Base-by-base conservation (phyloP, 2,888 invertebrate genomes). In the Cheilosia impressa region DNA sequence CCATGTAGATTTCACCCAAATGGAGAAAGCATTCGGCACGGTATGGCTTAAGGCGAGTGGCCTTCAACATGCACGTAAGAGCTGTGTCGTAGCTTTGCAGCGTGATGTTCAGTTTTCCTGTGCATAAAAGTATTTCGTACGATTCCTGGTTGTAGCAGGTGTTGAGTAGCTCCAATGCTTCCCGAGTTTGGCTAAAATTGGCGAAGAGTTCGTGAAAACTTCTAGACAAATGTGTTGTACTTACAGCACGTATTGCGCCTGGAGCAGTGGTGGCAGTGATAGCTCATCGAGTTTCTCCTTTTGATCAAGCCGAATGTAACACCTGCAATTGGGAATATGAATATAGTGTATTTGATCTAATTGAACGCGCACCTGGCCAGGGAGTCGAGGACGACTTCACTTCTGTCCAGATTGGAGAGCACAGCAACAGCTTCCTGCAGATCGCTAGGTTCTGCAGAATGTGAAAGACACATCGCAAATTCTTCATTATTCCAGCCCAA, bases 1-100 rank as follows among this genome's bases (percentile, higher is more conserved):
- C 91, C 80, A 93, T 92, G 91, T 97, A 98, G 90, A 95, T 96
- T 89, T 95, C 93, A 1, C 97, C 98, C 83, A 98, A 93, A 90
- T 95, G 94, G 41, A 95, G 92, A 91, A 97, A 97, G 87, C 95
- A 95, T 65, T 95, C 93, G 88, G 95, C 94, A 92, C 95, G 95
- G 89, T 95, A 94, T n/a, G 96, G 94, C 90, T 97, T 95, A 13
- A 95, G 91, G 91, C 96, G 95, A 1, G 95, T 95, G 60, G 95
- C 94, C 93, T 94, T 96, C 5, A 96, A 91, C 88, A 96, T 94
- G 85, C 94, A 94, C 79, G 94, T 92, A 41, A 96, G 92, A 87
- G 95, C 94, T 87, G 95, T 94, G 41, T 94, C 93, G 91, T 93
- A 94, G 78, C 95, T 92, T 52, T 93, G 91, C 19, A 94, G 89